Evolutionary conservation across 2,888 invertebrate genomes (phyloP).

Genomic region (Podabrus alpinus): DNA sequence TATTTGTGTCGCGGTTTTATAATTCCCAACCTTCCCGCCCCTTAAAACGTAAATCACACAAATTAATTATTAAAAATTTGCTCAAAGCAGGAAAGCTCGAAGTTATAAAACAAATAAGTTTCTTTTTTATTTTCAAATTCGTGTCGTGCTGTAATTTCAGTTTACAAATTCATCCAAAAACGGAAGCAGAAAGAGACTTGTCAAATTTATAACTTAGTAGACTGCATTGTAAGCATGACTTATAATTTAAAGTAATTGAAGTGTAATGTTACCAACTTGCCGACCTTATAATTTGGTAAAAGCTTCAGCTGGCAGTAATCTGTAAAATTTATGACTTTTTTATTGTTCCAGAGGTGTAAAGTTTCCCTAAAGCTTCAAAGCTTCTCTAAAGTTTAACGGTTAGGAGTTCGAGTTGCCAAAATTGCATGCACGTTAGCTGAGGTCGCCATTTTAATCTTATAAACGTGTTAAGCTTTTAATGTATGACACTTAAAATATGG

Average conservation of each 20-base stretch:
- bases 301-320: conserved; percentile 21
- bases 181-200: background rate
- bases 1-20: background rate
- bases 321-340: conserved; percentile 23
- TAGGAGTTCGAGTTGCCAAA: conserved; percentile 19
- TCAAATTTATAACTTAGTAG: conserved; percentile 22
- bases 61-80: background rate
- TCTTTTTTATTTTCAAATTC: background rate
- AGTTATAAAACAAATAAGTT: background rate
- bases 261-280: conserved; percentile 17
- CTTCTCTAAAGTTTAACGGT: conserved; percentile 17
- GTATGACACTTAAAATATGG: conserved; percentile 1
- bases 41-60: background rate
- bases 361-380: conserved; percentile 21
- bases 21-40: background rate
- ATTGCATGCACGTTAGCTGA: conserved; percentile 15
- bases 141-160: background rate
- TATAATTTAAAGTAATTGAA: conserved; percentile 30
- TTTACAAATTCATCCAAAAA: background rate
- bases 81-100: background rate
- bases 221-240: conserved; percentile 21
- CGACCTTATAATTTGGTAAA: conserved; percentile 25
- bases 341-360: conserved; percentile 28
- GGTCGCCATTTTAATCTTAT: conserved; percentile 8
- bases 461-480: conserved; percentile 8